A percentile compares a stretch with the other conserved stretches of the same genome.
phyloP scores from a whole-genome alignment of 2,888 invertebrate species.

The Laothoe populi region DNA sequence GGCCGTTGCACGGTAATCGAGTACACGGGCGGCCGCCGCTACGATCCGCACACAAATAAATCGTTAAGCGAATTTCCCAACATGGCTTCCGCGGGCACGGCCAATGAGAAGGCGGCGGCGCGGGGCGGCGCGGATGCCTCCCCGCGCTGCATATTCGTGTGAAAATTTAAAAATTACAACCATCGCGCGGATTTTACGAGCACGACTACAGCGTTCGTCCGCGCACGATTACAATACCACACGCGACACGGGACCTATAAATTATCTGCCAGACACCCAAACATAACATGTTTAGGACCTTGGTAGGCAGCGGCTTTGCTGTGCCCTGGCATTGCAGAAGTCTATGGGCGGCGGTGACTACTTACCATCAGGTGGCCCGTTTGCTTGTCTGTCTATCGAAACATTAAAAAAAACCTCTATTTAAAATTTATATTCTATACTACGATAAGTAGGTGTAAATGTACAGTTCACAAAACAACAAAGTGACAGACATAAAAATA shows the following conservation, averaged over 20 bases:
- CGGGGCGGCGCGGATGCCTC: slow-evolving; percentile 43
- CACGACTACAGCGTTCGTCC: slow-evolving; percentile 48
- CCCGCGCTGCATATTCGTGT: slow-evolving; percentile 59
- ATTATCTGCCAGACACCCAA: neutral
- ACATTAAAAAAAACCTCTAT: no score
- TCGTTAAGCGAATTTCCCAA: slow-evolving; percentile 77
- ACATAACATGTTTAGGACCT: neutral
- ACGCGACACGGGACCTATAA: neutral
- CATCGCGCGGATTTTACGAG: slow-evolving; percentile 62
- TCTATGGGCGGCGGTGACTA: no score
- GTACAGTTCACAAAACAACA: slow-evolving; percentile 38
- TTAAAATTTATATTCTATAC: no score
- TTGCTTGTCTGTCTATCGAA: no score
- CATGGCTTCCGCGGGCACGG: slow-evolving; percentile 72
- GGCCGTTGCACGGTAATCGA: slow-evolving; percentile 56
- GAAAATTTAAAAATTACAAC: slow-evolving; percentile 69
- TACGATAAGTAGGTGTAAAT: neutral
- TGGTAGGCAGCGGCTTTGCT: neutral
- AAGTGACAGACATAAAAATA: slow-evolving; percentile 30
- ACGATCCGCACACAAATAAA: slow-evolving; percentile 73
- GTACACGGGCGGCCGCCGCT: slow-evolving; percentile 53
- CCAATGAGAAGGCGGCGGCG: slow-evolving; percentile 57
- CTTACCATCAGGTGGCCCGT: no score
- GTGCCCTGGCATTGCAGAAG: no score
- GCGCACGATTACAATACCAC: slow-evolving; percentile 44